phyloP scores from a whole-genome alignment of 2,113 vertebrate genomes.

The Chauna torquata region DNA sequence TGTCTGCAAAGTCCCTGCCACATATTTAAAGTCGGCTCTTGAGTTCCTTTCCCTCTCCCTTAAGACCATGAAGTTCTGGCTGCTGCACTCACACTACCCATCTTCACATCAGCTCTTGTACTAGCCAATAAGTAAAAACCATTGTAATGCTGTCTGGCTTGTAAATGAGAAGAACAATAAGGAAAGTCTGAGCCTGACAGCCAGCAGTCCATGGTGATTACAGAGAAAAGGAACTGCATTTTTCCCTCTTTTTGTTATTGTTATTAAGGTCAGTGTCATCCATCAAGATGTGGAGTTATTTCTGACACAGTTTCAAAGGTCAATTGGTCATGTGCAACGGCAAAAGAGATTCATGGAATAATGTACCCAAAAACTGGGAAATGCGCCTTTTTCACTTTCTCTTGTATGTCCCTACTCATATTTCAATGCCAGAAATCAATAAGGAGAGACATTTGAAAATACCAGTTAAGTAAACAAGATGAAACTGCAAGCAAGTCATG shows the following conservation, averaged over 20 bases:
- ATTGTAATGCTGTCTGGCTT: constrained; percentile 73
- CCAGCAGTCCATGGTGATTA: constrained; percentile 59
- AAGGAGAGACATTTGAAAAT: constrained; percentile 35
- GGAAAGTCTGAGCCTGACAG: constrained; percentile 44
- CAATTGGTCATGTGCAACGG: constrained; percentile 60
- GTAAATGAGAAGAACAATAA: constrained; percentile 61
- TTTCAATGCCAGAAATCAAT: constrained; percentile 33
- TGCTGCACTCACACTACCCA: background rate
- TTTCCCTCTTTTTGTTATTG: constrained; percentile 63
- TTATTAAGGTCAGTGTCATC: constrained; percentile 71
- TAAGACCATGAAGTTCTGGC: background rate
- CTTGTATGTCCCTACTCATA: constrained; percentile 12
- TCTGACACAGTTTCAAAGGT: constrained; percentile 66
- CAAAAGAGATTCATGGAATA: constrained; percentile 39
- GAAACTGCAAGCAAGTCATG: background rate
- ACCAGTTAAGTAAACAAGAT: constrained; percentile 11
- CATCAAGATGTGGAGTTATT: constrained; percentile 67
- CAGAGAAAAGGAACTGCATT: constrained; percentile 46
- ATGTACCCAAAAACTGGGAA: constrained; percentile 55
- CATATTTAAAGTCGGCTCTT: constrained; percentile 17
- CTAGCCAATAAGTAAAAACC: constrained; percentile 57
- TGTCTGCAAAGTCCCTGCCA: background rate
- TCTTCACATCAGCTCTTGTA: constrained; percentile 37
- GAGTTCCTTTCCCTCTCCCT: background rate
- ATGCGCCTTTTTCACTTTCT: constrained; percentile 55